Evolutionary conservation across 1,140 invertebrate species (phyloP).

Genomic region (Eueides isabella): DNA sequence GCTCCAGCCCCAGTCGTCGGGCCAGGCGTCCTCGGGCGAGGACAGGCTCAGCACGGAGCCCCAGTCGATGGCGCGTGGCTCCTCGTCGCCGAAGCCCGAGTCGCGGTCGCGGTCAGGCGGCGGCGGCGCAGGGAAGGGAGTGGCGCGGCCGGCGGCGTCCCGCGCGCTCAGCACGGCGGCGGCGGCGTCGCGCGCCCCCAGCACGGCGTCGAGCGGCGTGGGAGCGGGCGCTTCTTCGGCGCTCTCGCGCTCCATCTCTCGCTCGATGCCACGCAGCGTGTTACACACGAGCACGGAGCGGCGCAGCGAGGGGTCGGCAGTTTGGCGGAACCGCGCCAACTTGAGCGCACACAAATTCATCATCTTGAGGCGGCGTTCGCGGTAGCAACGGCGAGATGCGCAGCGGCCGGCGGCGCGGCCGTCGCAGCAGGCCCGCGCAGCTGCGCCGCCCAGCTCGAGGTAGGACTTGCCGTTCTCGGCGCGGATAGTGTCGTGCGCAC

Average conservation of each 20-base stretch:
- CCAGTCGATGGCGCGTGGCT: constrained; percentile 93
- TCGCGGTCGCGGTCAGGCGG: constrained; percentile 86
- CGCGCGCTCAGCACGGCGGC: constrained; percentile 78
- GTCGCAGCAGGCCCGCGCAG: constrained; percentile 87
- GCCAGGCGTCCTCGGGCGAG: constrained; percentile 87
- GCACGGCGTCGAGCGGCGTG: constrained; percentile 63
- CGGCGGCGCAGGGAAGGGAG: constrained; percentile 73
- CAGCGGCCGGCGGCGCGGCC: constrained; percentile 90
- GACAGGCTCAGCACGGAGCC: constrained; percentile 93
- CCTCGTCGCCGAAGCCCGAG: constrained; percentile 90
- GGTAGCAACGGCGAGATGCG: constrained; percentile 89
- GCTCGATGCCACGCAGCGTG: constrained; percentile 94
- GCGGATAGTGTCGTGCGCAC: constrained; percentile 90
- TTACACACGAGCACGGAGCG: constrained; percentile 97
- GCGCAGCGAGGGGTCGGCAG: constrained; percentile 93
- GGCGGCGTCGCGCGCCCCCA: constrained; percentile 73
- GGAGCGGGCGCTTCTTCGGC: constrained; percentile 79
- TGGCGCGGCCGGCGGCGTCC: constrained; percentile 80
- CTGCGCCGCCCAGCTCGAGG: constrained; percentile 90
- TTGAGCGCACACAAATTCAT: constrained; percentile 97
- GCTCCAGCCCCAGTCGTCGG: constrained; percentile 77
- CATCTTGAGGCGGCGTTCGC: constrained; percentile 92
- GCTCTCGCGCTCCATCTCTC: constrained; percentile 93
- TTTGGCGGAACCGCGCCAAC: constrained; percentile 92
- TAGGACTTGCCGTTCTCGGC: constrained; percentile 96